Evolutionary conservation across 2,797 vertebrate genomes (phyloP), one percentile per base, ranked within the genome.

Genomic region (Eutrigla gurnardus): DNA sequence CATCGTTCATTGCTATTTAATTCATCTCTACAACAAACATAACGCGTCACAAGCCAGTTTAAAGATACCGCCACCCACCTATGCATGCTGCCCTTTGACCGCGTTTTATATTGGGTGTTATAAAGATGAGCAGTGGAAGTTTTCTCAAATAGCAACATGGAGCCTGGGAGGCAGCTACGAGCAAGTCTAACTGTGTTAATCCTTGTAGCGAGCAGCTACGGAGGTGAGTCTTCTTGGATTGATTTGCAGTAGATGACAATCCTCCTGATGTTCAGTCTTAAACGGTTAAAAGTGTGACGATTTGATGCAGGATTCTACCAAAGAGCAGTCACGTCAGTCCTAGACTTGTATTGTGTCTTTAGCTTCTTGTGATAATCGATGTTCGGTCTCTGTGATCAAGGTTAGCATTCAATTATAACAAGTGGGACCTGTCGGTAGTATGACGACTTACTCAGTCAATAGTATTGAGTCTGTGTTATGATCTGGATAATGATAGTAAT

Each of bases 71-170:
- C 53, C 39, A 39, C 54, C 25, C 43, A 49, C 7, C 11, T 63
- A 70, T 52, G 50, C 66, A 61, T 53, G 25, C n/a, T 91, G 93
- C 89, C 89, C 95, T 95, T 96, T 95, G 94, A 88, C 88, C 93
- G 14, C 25, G 58, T 72, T 85, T 92, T 91, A 90, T 88, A 81
- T 76, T 65, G 62, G 46, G 74, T 55, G 86, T 79, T 72, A 84
- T 93, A 91, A 93, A 93, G 82, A 87, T 84, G 89, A 86, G 76
- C 78, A 17, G 72, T 33, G 4, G 65, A 59, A 57, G 65, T 67
- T 67, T 74, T 80, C 78, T 65, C 43, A 66, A 66, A 43, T 39
- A n/a, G 52, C 71, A 77, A 86, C 80, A 94, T 94, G 93, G 87
- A 90, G 71, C 37, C 45, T 42, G n/a, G 65, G 40, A 77, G 45